Conservation (phyloP, 2,797 vertebrate species). For the Sylvia borin region DNA sequence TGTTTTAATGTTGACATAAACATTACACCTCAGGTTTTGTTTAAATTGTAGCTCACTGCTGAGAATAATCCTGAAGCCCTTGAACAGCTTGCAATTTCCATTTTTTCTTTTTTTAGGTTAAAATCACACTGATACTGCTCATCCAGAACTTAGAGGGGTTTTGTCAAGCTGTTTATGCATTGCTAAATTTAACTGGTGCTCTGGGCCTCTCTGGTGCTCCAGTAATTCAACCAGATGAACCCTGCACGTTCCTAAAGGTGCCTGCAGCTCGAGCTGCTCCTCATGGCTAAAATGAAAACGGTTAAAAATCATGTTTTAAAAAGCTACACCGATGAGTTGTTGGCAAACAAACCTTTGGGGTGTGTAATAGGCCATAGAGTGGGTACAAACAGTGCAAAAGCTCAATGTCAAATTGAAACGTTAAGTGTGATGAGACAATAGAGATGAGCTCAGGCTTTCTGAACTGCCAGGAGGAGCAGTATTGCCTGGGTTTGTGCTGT, state of each 20-base stretch:
- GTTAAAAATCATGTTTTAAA: neutral
- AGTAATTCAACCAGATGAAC: neutral
- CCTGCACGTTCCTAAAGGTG: neutral
- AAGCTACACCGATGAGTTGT: neutral
- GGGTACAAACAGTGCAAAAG: neutral
- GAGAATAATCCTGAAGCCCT: neutral
- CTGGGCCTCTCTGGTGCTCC: neutral
- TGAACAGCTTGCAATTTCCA: neutral
- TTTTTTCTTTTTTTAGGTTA: neutral
- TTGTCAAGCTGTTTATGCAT: neutral
- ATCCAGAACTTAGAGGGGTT: neutral
- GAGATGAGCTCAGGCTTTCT: neutral
- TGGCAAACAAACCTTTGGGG: neutral
- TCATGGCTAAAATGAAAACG: neutral
- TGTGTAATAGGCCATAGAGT: neutral
- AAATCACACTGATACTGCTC: neutral
- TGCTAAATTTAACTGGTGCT: neutral
- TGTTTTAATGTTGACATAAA: neutral
- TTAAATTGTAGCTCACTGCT: neutral
- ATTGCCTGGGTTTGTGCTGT: neutral
- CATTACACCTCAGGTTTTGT: neutral
- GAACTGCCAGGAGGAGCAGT: neutral
- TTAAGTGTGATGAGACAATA: neutral
- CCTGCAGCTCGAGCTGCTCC: neutral
- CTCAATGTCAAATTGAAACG: neutral